Base-by-base conservation (phyloP, 2,113 vertebrate genomes). In the Mirounga angustirostris region DNA sequence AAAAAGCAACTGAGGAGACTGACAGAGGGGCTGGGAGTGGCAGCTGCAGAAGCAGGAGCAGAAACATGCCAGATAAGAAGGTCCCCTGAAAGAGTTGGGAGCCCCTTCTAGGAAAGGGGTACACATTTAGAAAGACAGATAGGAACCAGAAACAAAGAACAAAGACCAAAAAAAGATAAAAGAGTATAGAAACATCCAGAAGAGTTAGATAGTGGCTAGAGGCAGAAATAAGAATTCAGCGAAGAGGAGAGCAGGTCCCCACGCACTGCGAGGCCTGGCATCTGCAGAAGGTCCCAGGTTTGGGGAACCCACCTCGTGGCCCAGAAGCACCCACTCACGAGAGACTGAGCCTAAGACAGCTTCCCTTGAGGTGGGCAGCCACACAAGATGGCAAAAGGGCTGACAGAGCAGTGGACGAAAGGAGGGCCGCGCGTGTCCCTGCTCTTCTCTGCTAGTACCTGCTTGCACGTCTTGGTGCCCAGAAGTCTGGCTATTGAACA, bases 401-500 rank as follows among this genome's bases (percentile, higher is more conserved):
- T 26, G 56, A 19, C 19, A 54, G 13, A 61, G 43, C 33, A 65
- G 21, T 0, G 16, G 5, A 3, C 28, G 43, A 56, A 52, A 87
- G 30, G 19, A 24, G 6, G 56, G 16, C 40, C 63, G 21, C 30
- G 10, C 10, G 24, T 56, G 11, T 6, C 50, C 40, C 33, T 15
- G 56, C 14, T 24, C 4, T 56, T 71, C 67, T 81, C 36, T 84
- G 43, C 65, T 2, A 18, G 85, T 98, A 99, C 99, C 99, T 99
- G 99, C 94, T 99, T 99, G 99, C 99, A 99, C 1, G 99, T 99
- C 98, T 99, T 99, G 43, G 99, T 99, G 46, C 99, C 99, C 94
- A 99, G 99, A 76, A 99, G 99, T 78, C 99, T 99, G 82, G 99
- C 99, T 5, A 99, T 99, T 8, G 99, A 99, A 97, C 99, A 99